phyloP scores from a whole-genome alignment of 2,113 vertebrate genomes.

The Nyctereutes procyonoides region DNA sequence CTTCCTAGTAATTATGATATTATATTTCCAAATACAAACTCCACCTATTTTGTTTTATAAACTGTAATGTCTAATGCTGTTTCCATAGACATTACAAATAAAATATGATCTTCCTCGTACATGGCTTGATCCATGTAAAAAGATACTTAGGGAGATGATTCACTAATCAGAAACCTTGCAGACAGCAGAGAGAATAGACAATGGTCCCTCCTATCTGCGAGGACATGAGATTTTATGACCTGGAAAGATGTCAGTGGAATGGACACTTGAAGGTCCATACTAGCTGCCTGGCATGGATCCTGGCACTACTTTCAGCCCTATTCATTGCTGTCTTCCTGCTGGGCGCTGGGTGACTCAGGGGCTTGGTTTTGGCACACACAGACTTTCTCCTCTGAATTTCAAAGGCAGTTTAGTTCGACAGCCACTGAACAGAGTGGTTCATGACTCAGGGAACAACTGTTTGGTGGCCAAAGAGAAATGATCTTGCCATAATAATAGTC shows the following conservation, averaged over 20 bases:
- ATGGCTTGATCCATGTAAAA: constrained; percentile 18
- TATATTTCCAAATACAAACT: constrained; percentile 23
- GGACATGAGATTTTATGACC: constrained; percentile 5
- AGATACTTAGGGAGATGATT: constrained; percentile 46
- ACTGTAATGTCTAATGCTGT: background rate
- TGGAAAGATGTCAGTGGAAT: background rate
- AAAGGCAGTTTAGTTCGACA: constrained; percentile 63
- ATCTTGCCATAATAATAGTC: constrained; percentile 61
- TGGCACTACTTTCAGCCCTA: background rate
- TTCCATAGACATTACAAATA: constrained; percentile 56
- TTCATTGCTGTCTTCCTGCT: background rate
- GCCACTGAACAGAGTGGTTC: constrained; percentile 60
- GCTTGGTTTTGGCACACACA: constrained; percentile 50
- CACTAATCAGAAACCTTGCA: background rate
- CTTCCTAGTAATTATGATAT: constrained; percentile 10
- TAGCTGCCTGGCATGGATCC: background rate
- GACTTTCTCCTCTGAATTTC: constrained; percentile 62
- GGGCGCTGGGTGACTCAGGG: constrained; percentile 57
- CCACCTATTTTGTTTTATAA: constrained; percentile 28
- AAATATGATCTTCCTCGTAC: constrained; percentile 3
- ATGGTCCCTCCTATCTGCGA: background rate
- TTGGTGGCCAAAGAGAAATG: constrained; percentile 67
- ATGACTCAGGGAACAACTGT: constrained; percentile 74
- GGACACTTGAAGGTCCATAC: background rate
- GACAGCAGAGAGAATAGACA: background rate